Evolutionary conservation across 2,888 invertebrate genomes (phyloP).

Genomic region (Drepanosiphum platanoidis): DNA sequence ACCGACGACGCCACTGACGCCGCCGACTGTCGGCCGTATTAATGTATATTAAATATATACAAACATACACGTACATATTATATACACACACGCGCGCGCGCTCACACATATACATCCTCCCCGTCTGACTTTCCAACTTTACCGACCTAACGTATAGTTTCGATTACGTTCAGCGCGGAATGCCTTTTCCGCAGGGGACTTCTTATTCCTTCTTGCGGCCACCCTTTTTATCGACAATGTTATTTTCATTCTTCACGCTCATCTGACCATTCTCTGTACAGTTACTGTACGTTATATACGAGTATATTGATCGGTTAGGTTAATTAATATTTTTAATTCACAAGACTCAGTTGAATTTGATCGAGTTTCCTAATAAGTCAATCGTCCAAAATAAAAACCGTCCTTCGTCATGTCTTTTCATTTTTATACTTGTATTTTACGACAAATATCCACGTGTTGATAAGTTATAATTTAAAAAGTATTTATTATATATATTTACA

Average conservation of each 20-base stretch:
- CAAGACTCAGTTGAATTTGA: too few relatives aligned
- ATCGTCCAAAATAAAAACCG: too few relatives aligned
- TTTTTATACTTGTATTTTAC: background rate
- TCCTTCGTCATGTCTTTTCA: background rate
- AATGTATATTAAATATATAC: too few relatives aligned
- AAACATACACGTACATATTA: too few relatives aligned
- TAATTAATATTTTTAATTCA: too few relatives aligned
- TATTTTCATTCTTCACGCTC: background rate
- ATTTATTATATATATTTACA: too few relatives aligned
- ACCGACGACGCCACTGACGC: slow-evolving; percentile 33
- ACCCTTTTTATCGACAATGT: background rate
- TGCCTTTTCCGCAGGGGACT: background rate
- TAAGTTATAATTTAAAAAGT: slow-evolving; percentile 16
- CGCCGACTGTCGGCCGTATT: background rate
- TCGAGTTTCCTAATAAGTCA: too few relatives aligned
- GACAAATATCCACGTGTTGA: background rate
- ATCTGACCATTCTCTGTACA: too few relatives aligned
- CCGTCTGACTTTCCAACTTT: too few relatives aligned
- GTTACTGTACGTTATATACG: too few relatives aligned
- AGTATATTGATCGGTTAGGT: too few relatives aligned
- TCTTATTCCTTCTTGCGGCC: background rate
- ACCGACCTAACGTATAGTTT: background rate
- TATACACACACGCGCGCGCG: too few relatives aligned
- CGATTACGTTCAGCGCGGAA: background rate
- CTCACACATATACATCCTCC: background rate